Evolutionary conservation across 2,888 invertebrate genomes (phyloP).

Genomic region (Zootermopsis nevadensis): DNA sequence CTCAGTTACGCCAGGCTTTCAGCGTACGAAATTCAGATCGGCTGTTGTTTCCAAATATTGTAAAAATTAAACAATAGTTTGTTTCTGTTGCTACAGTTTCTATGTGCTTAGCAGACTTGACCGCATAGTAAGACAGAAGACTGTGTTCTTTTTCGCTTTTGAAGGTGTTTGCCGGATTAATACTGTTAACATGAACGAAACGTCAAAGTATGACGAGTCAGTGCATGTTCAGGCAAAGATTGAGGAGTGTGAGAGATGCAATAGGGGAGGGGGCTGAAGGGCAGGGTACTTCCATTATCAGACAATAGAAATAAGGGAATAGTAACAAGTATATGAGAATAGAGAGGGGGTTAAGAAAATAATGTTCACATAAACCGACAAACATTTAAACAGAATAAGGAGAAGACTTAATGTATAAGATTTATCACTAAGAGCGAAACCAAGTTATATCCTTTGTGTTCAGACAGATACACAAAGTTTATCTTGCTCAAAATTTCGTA

Average conservation of each 20-base stretch:
- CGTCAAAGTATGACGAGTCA: too few relatives aligned
- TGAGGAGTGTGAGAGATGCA: neutral
- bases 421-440: slow-evolving; percentile 28
- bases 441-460: slow-evolving; percentile 25
- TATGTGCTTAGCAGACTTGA: too few relatives aligned
- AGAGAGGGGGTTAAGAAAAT: neutral
- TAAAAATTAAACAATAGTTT: too few relatives aligned
- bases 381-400: neutral
- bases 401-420: neutral
- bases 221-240: neutral
- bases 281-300: neutral
- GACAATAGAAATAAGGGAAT: neutral
- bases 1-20: too few relatives aligned
- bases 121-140: too few relatives aligned
- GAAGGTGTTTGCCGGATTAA: too few relatives aligned
- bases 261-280: neutral
- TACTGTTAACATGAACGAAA: too few relatives aligned
- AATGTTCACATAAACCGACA: neutral
- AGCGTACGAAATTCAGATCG: too few relatives aligned
- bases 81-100: too few relatives aligned
- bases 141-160: too few relatives aligned
- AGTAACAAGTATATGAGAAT: neutral
- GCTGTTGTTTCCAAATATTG: too few relatives aligned
- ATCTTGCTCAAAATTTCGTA: slow-evolving; percentile 28
- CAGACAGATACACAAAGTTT: slow-evolving; percentile 17